Base-by-base conservation (phyloP, 2,113 vertebrate species). In the Vulpes vulpes region DNA sequence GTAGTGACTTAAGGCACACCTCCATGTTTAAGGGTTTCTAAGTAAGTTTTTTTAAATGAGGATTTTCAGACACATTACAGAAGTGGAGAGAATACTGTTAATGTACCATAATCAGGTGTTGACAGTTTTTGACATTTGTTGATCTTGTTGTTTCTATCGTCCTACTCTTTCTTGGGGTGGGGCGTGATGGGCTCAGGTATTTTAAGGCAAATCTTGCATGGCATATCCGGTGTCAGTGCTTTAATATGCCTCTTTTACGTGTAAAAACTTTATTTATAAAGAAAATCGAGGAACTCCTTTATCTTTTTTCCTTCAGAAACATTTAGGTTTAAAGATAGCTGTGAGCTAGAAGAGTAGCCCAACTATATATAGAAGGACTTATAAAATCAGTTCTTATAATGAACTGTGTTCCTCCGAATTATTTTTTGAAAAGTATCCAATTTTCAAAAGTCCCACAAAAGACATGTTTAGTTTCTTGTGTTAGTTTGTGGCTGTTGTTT, bases 291-390 rank as follows among this genome's bases (percentile, higher is more conserved):
- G 1, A 23, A 57, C 19, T 74, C 14, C 8, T 94, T 94, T 89
- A 67, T 82, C n/a, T 81, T 78, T 80, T 89, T 38, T 88, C 69
- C 11, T 55, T 59, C 84, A 89, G 38, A 91, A 87, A 84, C 60
- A 83, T 79, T 73, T 57, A 60, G 55, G 9, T 22, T 87, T 55
- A 71, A 60, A 93, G 49, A n/a, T 11, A 73, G 43, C 53, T 80
- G 14, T 73, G 67, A 74, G 23, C 79, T 69, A 60, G 8, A 76
- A 27, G 60, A 74, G 23, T 35, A 64, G 11, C 17, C 5, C 86
- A 78, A 5, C 32, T 71, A 62, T 30, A 64, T 17, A 35, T 43
- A 95, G 80, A 8, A 71, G 1, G 32, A 69, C 32, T 53, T 79
- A 49, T 2, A 74, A 59, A 62, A 25, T 92, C 17, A 78, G 15